Conservation (phyloP, 1,140 invertebrate species). For the Muscidifurax raptorellus region DNA sequence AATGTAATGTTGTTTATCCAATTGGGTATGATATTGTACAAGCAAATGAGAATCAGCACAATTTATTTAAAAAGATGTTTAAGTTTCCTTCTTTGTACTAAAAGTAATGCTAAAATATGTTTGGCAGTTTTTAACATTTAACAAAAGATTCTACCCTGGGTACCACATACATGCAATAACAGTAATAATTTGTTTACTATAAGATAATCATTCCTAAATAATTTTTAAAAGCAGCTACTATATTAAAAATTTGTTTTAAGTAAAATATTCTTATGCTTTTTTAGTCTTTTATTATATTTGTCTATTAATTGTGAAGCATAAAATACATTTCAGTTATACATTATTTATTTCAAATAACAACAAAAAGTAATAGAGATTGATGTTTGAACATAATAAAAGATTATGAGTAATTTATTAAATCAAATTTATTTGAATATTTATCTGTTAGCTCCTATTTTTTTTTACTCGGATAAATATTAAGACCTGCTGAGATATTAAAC, state of each 20-base stretch:
- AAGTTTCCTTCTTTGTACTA: background rate
- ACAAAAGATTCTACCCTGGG: background rate
- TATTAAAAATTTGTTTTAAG: background rate
- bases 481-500: too few species aligned
- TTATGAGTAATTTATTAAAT: too few species aligned
- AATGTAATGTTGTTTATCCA: constrained; percentile 14
- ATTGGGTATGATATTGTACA: background rate
- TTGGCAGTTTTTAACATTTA: constrained; percentile 7
- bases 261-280: background rate
- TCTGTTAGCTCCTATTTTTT: too few species aligned
- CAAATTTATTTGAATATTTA: too few species aligned
- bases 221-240: background rate
- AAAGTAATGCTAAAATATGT: background rate
- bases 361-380: background rate
- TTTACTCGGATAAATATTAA: too few species aligned
- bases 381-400: too few species aligned
- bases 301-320: background rate
- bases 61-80: background rate
- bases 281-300: background rate
- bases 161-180: background rate
- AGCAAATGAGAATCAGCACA: constrained; percentile 14
- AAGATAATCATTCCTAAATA: constrained; percentile 21
- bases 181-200: constrained; percentile 20
- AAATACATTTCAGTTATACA: background rate
- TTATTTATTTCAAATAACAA: constrained; percentile 20